Conservation (phyloP, 2,888 invertebrate genomes). For the Cremastinae sp. region DNA sequence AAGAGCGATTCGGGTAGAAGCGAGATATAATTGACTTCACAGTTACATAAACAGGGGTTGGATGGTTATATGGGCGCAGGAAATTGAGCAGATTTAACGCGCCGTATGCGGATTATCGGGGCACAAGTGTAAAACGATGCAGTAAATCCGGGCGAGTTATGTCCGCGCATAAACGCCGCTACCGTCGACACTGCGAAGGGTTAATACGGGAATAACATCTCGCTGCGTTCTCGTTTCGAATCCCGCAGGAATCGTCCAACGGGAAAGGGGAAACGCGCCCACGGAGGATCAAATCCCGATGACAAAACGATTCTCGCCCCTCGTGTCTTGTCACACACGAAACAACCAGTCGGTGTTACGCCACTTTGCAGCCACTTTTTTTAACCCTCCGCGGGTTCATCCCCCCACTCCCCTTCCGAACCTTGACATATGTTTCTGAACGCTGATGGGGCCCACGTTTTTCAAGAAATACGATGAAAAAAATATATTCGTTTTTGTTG, state of each 20-base stretch:
- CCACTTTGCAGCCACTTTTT: conserved; percentile 49
- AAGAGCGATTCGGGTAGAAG: not conserved
- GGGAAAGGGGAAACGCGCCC: conserved; percentile 34
- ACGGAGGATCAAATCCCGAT: conserved; percentile 77
- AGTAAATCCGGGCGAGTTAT: conserved; percentile 43
- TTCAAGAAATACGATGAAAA: conserved; percentile 18
- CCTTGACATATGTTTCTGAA: conserved; percentile 54
- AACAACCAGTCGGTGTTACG: conserved; percentile 36
- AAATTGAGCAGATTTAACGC: conserved; percentile 43
- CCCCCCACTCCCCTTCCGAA: not conserved
- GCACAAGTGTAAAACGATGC: conserved; percentile 57
- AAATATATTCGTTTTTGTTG: no score
- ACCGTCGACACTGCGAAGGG: conserved; percentile 19
- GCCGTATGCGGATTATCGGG: conserved; percentile 49
- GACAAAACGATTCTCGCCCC: conserved; percentile 69
- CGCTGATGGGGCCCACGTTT: conserved; percentile 1
- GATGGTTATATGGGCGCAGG: not conserved
- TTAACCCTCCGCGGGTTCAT: conserved; percentile 17
- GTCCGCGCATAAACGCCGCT: not conserved
- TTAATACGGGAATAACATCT: not conserved
- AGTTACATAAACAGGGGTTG: no score
- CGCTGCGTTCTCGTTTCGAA: conserved; percentile 6
- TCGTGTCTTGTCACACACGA: conserved; percentile 24
- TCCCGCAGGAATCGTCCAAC: conserved; percentile 39
- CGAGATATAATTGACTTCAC: conserved; percentile 30